These are phyloP conservation scores for Hecatera dysodea DNA, from an alignment of 2,888 invertebrate genomes.

Conservation along the genomic window DNA sequence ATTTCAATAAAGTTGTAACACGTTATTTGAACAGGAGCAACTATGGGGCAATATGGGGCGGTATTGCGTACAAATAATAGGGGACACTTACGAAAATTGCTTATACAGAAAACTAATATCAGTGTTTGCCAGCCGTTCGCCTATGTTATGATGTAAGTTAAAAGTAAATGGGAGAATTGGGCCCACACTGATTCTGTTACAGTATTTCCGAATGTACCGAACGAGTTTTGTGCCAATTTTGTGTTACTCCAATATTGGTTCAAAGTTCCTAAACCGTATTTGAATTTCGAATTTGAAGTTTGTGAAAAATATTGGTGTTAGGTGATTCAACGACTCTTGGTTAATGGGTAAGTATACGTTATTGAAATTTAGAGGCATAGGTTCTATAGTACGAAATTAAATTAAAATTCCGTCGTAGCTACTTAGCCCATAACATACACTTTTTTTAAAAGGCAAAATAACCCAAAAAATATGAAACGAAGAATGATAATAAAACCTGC, in stretches of 20 bases:
- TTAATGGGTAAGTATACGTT: background rate
- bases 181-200: conserved; percentile 53
- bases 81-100: conserved; percentile 90
- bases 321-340: background rate
- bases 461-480: background rate
- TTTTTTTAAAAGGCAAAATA: background rate
- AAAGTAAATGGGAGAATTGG: conserved; percentile 53
- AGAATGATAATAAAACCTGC: background rate
- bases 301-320: conserved; percentile 31
- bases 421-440: background rate
- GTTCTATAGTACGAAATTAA: background rate
- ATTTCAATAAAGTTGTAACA: conserved; percentile 83
- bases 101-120: conserved; percentile 90
- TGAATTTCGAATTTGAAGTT: conserved; percentile 35
- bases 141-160: conserved; percentile 71
- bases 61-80: conserved; percentile 85
- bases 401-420: too few species aligned
- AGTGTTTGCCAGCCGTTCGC: conserved; percentile 88
- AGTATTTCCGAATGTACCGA: conserved; percentile 36
- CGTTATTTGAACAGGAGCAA: conserved; percentile 77
- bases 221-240: conserved; percentile 43
- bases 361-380: background rate
- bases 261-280: conserved; percentile 37
- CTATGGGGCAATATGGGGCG: conserved; percentile 75
- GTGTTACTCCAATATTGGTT: conserved; percentile 45